Evolutionary conservation across 2,888 invertebrate genomes (phyloP).

Genomic region (Hemithea aestivaria): DNA sequence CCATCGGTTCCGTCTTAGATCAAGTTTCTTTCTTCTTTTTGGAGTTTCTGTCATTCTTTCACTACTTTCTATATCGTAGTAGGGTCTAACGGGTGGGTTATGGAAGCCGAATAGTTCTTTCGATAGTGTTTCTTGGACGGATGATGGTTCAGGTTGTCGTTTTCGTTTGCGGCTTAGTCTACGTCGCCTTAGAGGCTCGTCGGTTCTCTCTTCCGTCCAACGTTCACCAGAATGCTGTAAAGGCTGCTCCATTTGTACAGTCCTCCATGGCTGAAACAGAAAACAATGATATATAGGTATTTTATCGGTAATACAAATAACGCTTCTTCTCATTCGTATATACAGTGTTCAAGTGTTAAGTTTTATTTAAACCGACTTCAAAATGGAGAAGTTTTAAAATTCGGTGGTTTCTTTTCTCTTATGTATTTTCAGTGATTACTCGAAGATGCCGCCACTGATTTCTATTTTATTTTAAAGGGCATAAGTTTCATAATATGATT

Average conservation of each 20-base stretch:
- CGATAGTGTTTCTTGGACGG: slow-evolving; percentile 39
- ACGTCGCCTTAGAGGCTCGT: slow-evolving; percentile 61
- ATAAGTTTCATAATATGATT: too few species aligned
- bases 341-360: too few species aligned
- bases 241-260: slow-evolving; percentile 52
- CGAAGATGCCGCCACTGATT: too few species aligned
- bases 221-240: slow-evolving; percentile 38
- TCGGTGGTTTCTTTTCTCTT: too few species aligned
- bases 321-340: too few species aligned
- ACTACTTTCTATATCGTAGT: slow-evolving; percentile 38
- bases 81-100: slow-evolving; percentile 38
- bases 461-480: too few species aligned
- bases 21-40: slow-evolving; percentile 56
- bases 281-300: background rate
- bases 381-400: too few species aligned
- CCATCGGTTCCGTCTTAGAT: slow-evolving; percentile 51
- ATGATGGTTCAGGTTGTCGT: slow-evolving; percentile 71
- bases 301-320: too few species aligned
- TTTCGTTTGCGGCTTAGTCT: slow-evolving; percentile 79
- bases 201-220: slow-evolving; percentile 54
- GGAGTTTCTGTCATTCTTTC: slow-evolving; percentile 42
- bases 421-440: too few species aligned
- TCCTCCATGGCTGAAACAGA: slow-evolving; percentile 75
- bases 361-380: too few species aligned
- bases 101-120: slow-evolving; percentile 40